Base-by-base conservation (phyloP, 1,140 invertebrate species). In the Drosophila tristis region DNA sequence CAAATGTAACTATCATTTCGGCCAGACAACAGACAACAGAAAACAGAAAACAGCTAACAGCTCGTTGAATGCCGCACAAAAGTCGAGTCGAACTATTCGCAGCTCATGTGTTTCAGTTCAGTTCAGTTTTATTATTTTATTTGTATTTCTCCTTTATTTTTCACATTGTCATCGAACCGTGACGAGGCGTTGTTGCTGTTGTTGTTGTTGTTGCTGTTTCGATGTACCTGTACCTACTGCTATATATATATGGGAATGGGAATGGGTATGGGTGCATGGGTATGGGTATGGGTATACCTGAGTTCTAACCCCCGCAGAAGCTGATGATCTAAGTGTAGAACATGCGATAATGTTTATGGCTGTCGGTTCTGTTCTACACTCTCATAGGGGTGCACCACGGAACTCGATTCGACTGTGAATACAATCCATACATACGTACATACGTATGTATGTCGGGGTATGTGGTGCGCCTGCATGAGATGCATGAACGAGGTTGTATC, bases 291-390 rank as follows among this genome's bases (percentile, higher is more conserved):
- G 15, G 61, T 42, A 25, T 45, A 35, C 16, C 63, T 20, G 44
- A 60, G 61, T 76, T 65, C 48, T 70, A 82, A 79, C 78, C 82
- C 84, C 82, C 84, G 79, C 68, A 68, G 63, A 62, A 58, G 49
- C 55, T 60, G 79, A 82, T 89, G 82, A 89, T 87, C 84, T 87
- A 87, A 89, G 84, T 87, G 71, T 87, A 79, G 74, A 87, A 87
- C 79, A 87, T 89, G 82, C 84, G 84, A 87, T 87, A 87, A 87
- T 87, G 64, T 82, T 82, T 86, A 89, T 76, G 79, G 75, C 71
- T 45, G 65, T 55, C 63, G 58, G 62, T 63, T 9, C 68, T 62
- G 29, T 31, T 73, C 59, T 29, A 25, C 45, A 35, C 55, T 56
- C 39, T 8, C 75, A 86, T 86, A 82, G 82, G 82, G 82, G 82